Conservation (phyloP, 2,113 vertebrate species). For the Xiphophorus hellerii region DNA sequence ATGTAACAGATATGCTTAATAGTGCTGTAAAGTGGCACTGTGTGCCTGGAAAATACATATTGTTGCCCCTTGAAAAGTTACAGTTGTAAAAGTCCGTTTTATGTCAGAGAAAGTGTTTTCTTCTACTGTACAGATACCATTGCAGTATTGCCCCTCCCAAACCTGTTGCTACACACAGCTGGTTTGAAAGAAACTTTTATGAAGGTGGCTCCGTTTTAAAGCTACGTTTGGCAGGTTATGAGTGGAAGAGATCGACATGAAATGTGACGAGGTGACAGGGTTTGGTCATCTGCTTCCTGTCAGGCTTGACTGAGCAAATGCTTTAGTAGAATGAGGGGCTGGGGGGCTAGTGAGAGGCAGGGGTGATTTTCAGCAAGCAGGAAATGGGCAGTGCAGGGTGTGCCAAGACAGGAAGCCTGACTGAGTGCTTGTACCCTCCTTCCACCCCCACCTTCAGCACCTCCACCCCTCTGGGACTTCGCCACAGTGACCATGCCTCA, state of each 20-base stretch:
- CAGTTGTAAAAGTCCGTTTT: too few species aligned
- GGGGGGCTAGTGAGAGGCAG: slow-evolving; percentile 25
- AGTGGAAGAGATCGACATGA: slow-evolving; percentile 45
- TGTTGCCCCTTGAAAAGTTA: too few species aligned
- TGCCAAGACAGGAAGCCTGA: slow-evolving; percentile 76
- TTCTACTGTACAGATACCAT: too few species aligned
- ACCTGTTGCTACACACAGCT: too few species aligned
- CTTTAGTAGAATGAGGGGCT: neutral
- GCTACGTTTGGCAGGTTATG: neutral
- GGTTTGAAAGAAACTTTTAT: too few species aligned
- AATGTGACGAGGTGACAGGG: slow-evolving; percentile 21
- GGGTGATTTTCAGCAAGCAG: slow-evolving; percentile 68
- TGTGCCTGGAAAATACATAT: too few species aligned
- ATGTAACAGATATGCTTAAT: too few species aligned
- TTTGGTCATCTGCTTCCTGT: slow-evolving; percentile 52
- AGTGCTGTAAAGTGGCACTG: too few species aligned
- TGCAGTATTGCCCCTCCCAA: too few species aligned
- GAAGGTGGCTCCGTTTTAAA: too few species aligned
- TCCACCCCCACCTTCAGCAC: neutral
- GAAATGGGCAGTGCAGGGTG: slow-evolving; percentile 76
- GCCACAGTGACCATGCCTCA: slow-evolving; percentile 31
- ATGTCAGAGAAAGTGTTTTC: too few species aligned
- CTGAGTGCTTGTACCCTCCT: slow-evolving; percentile 29
- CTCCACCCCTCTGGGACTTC: slow-evolving; percentile 25
- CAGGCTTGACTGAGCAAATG: slow-evolving; percentile 56